These are phyloP conservation scores for Tetanocera ferruginea DNA, from an alignment of 2,888 invertebrate species.

Conservation along the genomic window DNA sequence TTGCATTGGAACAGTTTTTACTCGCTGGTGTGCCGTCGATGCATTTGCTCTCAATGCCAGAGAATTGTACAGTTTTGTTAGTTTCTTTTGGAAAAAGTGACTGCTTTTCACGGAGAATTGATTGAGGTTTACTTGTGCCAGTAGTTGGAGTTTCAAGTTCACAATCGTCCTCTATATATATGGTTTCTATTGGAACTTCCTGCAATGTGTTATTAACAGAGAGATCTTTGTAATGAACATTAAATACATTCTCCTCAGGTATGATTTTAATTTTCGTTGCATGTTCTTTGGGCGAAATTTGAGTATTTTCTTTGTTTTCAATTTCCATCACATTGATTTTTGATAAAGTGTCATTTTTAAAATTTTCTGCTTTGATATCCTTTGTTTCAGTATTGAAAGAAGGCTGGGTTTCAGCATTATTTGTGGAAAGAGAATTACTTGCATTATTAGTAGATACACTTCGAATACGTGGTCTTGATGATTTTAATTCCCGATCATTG, in stretches of 20 bases:
- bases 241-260: neutral
- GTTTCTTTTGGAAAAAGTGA: constrained; percentile 55
- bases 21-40: neutral
- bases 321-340: neutral
- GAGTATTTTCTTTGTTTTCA: neutral
- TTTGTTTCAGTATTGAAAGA: neutral
- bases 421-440: neutral
- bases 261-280: neutral
- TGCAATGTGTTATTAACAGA: neutral
- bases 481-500: constrained; percentile 54
- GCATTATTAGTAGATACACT: neutral
- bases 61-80: constrained; percentile 61
- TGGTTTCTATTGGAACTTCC: neutral
- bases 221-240: neutral
- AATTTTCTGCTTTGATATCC: neutral
- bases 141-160: neutral
- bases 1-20: constrained; percentile 7
- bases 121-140: constrained; percentile 15
- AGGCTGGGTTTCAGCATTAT: neutral
- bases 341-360: neutral
- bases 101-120: constrained; percentile 51
- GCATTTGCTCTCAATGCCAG: constrained; percentile 47
- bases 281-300: neutral
- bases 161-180: neutral
- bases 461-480: constrained; percentile 17